Conservation (phyloP, 2,113 vertebrate species). For the Syngnathus scovelli region DNA sequence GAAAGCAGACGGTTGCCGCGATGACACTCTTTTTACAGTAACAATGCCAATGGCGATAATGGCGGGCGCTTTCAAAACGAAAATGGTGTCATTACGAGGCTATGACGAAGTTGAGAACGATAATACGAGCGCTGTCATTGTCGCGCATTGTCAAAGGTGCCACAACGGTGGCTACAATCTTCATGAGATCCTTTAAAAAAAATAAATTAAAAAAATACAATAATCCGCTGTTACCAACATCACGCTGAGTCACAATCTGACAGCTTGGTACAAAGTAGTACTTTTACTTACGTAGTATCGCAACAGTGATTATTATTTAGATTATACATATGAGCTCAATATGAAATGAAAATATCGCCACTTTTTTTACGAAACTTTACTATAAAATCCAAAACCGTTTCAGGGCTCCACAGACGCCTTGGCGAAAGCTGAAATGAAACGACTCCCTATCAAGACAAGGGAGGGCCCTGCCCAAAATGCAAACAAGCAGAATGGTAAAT, state of each 20-base stretch:
- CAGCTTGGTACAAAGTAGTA: no score
- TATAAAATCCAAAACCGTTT: no score
- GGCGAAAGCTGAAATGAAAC: not conserved
- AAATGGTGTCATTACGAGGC: not conserved
- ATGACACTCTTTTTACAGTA: not conserved
- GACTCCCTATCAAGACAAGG: not conserved
- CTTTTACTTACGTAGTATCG: no score
- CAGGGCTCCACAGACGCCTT: no score
- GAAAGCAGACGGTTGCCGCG: not conserved
- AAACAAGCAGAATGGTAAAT: constrained; percentile 45
- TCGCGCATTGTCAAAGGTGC: not conserved
- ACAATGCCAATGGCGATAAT: not conserved
- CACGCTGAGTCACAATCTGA: not conserved
- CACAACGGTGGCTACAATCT: not conserved
- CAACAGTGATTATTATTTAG: no score
- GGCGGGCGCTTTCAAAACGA: not conserved
- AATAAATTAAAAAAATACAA: not conserved
- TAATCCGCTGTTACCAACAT: no score
- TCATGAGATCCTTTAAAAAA: not conserved
- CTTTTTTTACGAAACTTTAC: no score
- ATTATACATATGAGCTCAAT: no score
- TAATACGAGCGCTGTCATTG: not conserved
- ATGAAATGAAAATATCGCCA: no score
- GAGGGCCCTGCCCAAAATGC: constrained; percentile 27
- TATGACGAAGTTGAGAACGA: not conserved